phyloP scores from a whole-genome alignment of 2,888 invertebrate genomes.

The Cremastobaeus sp. region DNA sequence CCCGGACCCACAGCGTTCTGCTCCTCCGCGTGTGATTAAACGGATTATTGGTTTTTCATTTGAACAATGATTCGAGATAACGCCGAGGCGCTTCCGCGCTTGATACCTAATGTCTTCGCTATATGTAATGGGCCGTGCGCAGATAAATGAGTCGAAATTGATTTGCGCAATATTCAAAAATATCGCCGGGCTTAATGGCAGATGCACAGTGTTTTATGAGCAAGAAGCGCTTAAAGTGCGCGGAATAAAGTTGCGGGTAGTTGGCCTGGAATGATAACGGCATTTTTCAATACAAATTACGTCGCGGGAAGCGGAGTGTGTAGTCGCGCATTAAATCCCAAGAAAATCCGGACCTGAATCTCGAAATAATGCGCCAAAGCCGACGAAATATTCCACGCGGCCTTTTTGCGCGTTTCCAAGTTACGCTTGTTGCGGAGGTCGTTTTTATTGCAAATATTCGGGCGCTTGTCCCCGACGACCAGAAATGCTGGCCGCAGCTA shows the following conservation, averaged over 20 bases:
- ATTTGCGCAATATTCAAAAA: conserved; percentile 56
- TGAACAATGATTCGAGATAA: conserved; percentile 45
- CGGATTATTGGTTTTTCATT: conserved; percentile 52
- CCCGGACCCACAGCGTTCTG: neutral
- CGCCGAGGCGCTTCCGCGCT: conserved; percentile 28
- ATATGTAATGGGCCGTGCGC: conserved; percentile 41
- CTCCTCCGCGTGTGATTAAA: conserved; percentile 30
- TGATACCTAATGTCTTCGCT: conserved; percentile 47
- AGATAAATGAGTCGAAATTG: conserved; percentile 55
- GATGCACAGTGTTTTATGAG: conserved; percentile 28
- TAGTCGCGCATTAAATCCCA: no score
- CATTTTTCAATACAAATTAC: conserved; percentile 3
- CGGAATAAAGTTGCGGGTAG: conserved; percentile 19
- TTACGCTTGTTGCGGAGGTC: no score
- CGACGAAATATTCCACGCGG: no score
- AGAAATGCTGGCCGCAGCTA: no score
- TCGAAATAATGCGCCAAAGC: no score
- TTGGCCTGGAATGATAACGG: conserved; percentile 10
- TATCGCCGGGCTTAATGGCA: conserved; percentile 38
- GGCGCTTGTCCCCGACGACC: no score
- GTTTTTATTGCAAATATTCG: no score
- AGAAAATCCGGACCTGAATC: no score
- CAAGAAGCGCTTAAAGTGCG: conserved; percentile 3
- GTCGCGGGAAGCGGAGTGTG: no score
- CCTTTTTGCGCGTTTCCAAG: no score